Evolutionary conservation across 53 echinoderm and acorn worm genomes (phyloP).

Genomic region (Henricia sp.): DNA sequence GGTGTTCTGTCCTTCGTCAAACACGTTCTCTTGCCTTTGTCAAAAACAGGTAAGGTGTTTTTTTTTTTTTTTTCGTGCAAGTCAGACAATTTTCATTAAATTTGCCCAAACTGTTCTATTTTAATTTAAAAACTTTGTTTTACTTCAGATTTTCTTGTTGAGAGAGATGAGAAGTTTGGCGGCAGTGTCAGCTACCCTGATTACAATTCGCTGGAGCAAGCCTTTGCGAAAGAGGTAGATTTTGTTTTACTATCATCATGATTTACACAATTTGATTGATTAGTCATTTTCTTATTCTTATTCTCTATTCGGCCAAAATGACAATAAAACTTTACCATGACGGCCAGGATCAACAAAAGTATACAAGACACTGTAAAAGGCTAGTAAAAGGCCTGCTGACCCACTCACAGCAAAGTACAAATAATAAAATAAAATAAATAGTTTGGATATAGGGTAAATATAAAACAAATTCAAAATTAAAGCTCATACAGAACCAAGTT

Average conservation of each 20-base stretch:
- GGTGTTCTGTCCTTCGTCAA: constrained; percentile 91
- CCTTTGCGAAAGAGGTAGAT: constrained; percentile 83
- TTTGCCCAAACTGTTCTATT: too few relatives aligned
- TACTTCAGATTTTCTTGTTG: constrained; percentile 75
- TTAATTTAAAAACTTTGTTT: constrained; percentile 5
- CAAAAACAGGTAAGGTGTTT: constrained; percentile 53
- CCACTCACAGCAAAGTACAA: too few relatives aligned
- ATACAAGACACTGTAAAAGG: too few relatives aligned
- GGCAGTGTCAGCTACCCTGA: constrained; percentile 70
- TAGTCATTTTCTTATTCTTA: neutral
- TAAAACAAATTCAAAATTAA: too few relatives aligned
- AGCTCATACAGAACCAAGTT: too few relatives aligned
- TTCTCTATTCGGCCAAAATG: too few relatives aligned
- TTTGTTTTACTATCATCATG: neutral
- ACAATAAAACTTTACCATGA: too few relatives aligned
- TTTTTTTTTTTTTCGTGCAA: neutral
- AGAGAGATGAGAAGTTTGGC: constrained; percentile 84
- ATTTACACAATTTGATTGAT: neutral
- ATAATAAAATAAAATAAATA: too few relatives aligned
- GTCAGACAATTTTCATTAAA: neutral
- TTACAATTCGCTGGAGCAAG: constrained; percentile 86
- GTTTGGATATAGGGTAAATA: too few relatives aligned
- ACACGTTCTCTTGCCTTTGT: constrained; percentile 83
- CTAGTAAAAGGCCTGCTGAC: too few relatives aligned
- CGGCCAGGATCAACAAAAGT: too few relatives aligned